Base-by-base conservation (phyloP, 2,888 invertebrate species). In the Mesorhabditis sp. region DNA sequence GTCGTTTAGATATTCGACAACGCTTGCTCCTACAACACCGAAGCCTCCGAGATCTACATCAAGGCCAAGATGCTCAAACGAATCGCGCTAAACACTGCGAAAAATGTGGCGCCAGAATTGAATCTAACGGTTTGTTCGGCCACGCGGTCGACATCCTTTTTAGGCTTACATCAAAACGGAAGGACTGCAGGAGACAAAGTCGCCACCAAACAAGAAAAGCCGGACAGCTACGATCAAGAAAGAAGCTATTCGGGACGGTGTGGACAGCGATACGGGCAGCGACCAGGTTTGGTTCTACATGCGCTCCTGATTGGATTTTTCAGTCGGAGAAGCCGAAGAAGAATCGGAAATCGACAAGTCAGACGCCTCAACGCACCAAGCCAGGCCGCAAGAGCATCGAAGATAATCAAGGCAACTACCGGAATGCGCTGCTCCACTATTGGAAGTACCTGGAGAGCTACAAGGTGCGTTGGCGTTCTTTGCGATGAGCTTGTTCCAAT, bases 1-100 rank as follows among this genome's bases (percentile, higher is more conserved):
- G 28, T 7, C 65, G 10, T 72, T 63, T 44, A 77, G 66, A 94
- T 97, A 91, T 93, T 97, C 87, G 94, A 95, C 86, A 98, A 98
- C 87, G 97, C 97, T 10, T 93, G 92, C 86, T 91, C 91, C 82
- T 94, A 94, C 86, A 94, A 93, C 87, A 88, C 91, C 64, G 90
- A 91, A 66, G 91, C 91, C 62, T 92, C 93, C 62, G 90, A 91
- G 80, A 89, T 93, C 13, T 93, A 92, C 86, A 92, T 91, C 90
- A 91, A 93, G 86, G 93, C 94, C 65, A 91, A 91, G 0, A 92
- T 92, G 84, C 88, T 95, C 64, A 77, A 81, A 67, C 66, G 64
- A 5, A 28, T 83, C 5, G 74, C 79, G 1, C 64, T 81, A n/a
- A 66, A 74, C 7, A 80, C 75, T 50, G 78, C 77, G 7, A 73